A percentile compares a stretch with the other conserved stretches of the same genome.
Conservation (phyloP, 2,113 vertebrate species). For the Anthoscopus minutus region DNA sequence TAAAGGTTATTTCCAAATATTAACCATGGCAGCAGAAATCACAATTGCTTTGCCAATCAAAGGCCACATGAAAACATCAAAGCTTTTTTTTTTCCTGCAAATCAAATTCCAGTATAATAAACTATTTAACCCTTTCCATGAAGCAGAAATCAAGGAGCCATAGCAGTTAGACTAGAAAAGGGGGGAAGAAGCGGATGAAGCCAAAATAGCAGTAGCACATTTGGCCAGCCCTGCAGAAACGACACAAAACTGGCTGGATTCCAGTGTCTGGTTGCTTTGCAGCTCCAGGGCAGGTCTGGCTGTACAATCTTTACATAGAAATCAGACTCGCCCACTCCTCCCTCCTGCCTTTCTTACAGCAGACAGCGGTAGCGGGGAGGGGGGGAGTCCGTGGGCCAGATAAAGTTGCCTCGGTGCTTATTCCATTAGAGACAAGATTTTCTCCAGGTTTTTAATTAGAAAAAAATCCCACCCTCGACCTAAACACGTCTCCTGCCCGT, state of each 20-base stretch:
- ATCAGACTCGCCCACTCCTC: not conserved
- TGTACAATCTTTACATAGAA: not conserved
- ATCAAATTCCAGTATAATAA: not conserved
- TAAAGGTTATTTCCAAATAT: not conserved
- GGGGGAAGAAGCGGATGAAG: not conserved
- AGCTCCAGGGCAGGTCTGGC: not conserved
- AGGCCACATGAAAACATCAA: not conserved
- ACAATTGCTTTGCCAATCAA: not conserved
- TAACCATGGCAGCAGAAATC: not conserved
- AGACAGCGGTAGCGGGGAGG: not conserved
- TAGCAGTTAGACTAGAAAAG: not conserved
- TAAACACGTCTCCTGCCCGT: not conserved
- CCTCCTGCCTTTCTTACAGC: not conserved
- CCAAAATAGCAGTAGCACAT: not conserved
- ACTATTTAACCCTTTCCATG: not conserved
- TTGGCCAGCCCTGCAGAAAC: not conserved
- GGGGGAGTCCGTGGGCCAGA: not conserved
- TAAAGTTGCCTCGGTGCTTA: not conserved
- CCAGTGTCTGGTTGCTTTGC: not conserved
- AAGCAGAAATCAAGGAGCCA: not conserved
- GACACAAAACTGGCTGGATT: not conserved
- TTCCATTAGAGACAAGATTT: not conserved
- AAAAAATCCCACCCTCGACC: not conserved
- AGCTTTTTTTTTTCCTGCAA: not conserved
- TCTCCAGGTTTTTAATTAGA: conserved; percentile 7